Evolutionary conservation across 1,140 invertebrate species (phyloP).

Genomic region (Callitettix versicolor): DNA sequence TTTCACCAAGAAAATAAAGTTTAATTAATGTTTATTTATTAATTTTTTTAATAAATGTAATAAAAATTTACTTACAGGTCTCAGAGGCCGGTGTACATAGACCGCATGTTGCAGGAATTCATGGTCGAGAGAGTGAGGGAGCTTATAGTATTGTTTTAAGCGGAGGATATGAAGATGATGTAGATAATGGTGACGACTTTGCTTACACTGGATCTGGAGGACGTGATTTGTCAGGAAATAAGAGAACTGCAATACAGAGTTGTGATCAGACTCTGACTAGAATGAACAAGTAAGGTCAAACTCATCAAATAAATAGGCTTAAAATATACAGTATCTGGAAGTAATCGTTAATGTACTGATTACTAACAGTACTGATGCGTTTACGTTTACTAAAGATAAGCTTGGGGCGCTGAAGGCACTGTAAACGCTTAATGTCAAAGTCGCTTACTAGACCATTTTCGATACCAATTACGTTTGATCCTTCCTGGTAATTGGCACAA

Average conservation of each 20-base stretch:
- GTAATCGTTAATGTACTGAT: not conserved
- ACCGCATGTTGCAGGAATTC: conserved; percentile 75
- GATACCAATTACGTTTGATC: too few species aligned
- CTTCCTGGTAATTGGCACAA: too few species aligned
- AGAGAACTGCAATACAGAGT: conserved; percentile 67
- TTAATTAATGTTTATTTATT: too few species aligned
- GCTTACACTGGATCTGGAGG: conserved; percentile 77
- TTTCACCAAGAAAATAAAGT: too few species aligned
- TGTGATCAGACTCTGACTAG: conserved; percentile 68
- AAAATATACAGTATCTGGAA: not conserved
- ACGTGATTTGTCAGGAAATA: conserved; percentile 71
- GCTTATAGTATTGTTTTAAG: conserved; percentile 77
- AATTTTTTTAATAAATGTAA: too few species aligned
- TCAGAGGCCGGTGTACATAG: conserved; percentile 74
- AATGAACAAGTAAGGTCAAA: conserved; percentile 43
- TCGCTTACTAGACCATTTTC: too few species aligned
- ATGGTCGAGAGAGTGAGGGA: conserved; percentile 65
- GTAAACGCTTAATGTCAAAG: too few species aligned
- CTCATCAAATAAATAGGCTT: not conserved
- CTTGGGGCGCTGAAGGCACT: too few species aligned
- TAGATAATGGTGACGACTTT: conserved; percentile 74
- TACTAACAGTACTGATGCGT: not conserved
- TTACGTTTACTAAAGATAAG: not conserved
- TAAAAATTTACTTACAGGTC: conserved; percentile 42
- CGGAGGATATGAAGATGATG: conserved; percentile 80